Conservation (phyloP, 2,797 vertebrate genomes). For the Mormyrops attenuatus region DNA sequence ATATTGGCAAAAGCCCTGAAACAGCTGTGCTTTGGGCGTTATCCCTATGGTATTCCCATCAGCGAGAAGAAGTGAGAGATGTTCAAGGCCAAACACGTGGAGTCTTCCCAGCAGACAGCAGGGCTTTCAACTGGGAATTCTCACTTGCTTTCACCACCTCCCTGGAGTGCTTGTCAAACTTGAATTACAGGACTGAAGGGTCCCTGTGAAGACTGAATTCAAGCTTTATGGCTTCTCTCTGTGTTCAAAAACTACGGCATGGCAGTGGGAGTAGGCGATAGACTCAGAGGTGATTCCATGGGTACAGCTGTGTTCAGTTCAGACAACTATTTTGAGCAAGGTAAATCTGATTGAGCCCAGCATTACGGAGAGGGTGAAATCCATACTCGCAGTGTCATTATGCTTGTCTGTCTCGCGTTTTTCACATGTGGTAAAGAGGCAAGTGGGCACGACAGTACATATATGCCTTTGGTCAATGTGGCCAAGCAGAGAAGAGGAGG, state of each 20-base stretch:
- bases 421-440: background rate
- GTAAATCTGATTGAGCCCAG: background rate
- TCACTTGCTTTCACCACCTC: background rate
- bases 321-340: background rate
- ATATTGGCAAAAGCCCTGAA: background rate
- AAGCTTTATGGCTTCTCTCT: background rate
- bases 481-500: background rate
- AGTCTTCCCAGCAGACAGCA: background rate
- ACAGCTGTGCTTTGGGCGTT: background rate
- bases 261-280: background rate
- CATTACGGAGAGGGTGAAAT: background rate
- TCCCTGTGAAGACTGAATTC: background rate
- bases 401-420: background rate
- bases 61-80: background rate
- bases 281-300: background rate
- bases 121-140: background rate
- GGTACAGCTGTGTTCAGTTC: background rate
- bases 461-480: background rate
- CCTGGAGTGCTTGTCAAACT: background rate
- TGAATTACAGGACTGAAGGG: background rate
- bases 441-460: background rate
- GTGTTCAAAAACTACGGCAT: background rate
- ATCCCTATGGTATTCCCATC: background rate
- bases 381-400: background rate
- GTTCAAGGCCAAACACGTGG: background rate